A percentile compares a stretch with the other conserved stretches of the same genome.
These are phyloP conservation scores for Cheilosia grossa DNA, from an alignment of 2,888 invertebrate genomes.

Conservation along the genomic window DNA sequence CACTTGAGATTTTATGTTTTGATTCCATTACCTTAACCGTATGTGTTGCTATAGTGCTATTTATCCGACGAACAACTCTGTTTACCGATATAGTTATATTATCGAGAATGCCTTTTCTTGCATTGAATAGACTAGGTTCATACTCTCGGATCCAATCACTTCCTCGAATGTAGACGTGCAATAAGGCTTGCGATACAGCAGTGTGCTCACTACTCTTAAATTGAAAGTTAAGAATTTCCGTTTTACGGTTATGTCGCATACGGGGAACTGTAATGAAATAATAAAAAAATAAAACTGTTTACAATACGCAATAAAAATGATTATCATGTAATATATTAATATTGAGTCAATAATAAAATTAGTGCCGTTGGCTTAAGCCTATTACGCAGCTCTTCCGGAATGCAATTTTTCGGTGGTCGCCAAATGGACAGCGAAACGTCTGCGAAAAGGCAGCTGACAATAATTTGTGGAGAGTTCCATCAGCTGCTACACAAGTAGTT, in stretches of 20 bases:
- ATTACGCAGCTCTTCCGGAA: too few species aligned
- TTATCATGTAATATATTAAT: too few species aligned
- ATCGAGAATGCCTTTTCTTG: constrained; percentile 38
- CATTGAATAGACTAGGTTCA: constrained; percentile 76
- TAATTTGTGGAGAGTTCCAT: too few species aligned
- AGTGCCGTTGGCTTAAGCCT: too few species aligned
- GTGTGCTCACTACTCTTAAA: constrained; percentile 78
- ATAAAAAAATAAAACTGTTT: not conserved
- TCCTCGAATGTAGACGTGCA: constrained; percentile 81
- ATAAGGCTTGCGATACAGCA: constrained; percentile 79
- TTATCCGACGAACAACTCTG: constrained; percentile 77
- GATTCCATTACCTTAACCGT: constrained; percentile 80
- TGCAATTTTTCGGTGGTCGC: too few species aligned
- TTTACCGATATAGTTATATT: constrained; percentile 79
- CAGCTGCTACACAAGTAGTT: too few species aligned
- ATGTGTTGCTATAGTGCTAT: constrained; percentile 78
- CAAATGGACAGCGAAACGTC: too few species aligned
- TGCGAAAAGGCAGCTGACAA: too few species aligned
- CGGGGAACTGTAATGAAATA: constrained; percentile 77
- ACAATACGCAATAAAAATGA: too few species aligned
- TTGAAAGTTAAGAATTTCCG: constrained; percentile 81
- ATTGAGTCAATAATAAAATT: too few species aligned
- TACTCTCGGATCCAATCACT: constrained; percentile 80
- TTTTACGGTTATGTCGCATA: constrained; percentile 79
- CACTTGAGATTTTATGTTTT: constrained; percentile 80